Percentiles rank a stretch among this genome's conserved stretches.
Evolutionary conservation across 23 tunicate genomes (phyloP).

Genomic region (Trididemnum clinides): DNA sequence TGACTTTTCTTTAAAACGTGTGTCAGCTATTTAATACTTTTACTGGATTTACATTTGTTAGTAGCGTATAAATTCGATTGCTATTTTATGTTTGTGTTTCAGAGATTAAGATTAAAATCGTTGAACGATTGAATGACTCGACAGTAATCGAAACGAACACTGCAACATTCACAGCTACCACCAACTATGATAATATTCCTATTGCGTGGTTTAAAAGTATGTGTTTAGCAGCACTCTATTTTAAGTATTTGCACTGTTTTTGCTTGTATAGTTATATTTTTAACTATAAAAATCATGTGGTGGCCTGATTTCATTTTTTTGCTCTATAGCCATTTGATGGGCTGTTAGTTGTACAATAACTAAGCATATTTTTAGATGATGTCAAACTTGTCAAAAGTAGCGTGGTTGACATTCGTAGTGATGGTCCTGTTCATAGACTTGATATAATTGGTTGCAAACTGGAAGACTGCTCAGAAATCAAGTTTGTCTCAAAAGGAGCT

Average conservation of each 20-base stretch:
- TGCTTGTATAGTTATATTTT: too few relatives aligned
- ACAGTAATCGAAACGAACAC: conserved; percentile 67
- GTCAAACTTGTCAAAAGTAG: conserved; percentile 63
- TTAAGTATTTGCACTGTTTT: too few relatives aligned
- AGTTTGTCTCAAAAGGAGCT: conserved; percentile 77
- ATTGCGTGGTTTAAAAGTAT: conserved; percentile 84
- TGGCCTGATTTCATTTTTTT: too few relatives aligned
- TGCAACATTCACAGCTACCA: conserved; percentile 51
- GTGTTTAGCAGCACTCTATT: too few relatives aligned
- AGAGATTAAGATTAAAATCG: conserved; percentile 71
- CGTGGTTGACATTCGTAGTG: conserved; percentile 57
- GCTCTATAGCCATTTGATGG: too few relatives aligned
- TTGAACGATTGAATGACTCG: conserved; percentile 37
- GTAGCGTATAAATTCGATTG: neutral
- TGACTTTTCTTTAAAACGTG: too few relatives aligned
- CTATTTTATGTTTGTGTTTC: neutral
- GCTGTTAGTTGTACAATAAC: too few relatives aligned
- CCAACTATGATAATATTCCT: conserved; percentile 79
- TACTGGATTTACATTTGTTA: too few relatives aligned
- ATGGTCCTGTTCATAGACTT: conserved; percentile 67
- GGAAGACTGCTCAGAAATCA: conserved; percentile 67
- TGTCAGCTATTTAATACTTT: too few relatives aligned
- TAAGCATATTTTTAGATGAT: conserved; percentile 79
- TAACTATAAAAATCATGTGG: too few relatives aligned
- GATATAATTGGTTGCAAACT: conserved; percentile 42